Base-by-base conservation (phyloP, 2,797 vertebrate species). In the Austrolebias charrua region DNA sequence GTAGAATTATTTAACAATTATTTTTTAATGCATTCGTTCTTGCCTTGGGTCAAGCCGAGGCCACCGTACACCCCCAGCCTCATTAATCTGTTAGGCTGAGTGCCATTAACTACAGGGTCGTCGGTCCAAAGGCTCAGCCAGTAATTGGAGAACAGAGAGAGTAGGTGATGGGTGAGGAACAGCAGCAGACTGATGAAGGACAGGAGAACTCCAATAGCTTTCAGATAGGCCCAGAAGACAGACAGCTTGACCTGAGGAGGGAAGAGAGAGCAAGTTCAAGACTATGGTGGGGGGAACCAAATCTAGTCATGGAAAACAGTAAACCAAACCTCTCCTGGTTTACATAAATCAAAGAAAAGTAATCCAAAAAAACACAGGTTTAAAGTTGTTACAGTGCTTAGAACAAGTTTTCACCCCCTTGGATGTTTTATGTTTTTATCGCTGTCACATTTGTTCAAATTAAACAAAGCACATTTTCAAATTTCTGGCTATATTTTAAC, bases 51-150 rank as follows among this genome's bases (percentile, higher is more conserved):
- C 47, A 96, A 75, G 53, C 97, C 97, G 28, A 99, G 88, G 0
- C 78, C 90, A 6, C 95, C 95, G 0, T 98, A 99, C 6, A 98
- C 94, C 1, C 92, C 85, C 15, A 99, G 92, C 31, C 96, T 93
- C 89, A 95, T 76, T 15, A 81, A 12, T 0, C 93, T 94, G 81
- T 90, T 57, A 1, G 93, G 90, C 87, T 98, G 96, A 0, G 96
- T 98, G 53, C 96, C 95, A 1, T 98, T 98, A 57, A 97, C 14
- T 40, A 96, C 85, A 0, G 93, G 94, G 85, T 99, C 97, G 2
- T 98, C 96, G 0, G 96, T 97, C 97, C 97, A 99, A 52, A 95
- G 84, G 71, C 97, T 98, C 6, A 99, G 93, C 96, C 97, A 99
- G 76, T 96, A 98, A 91, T 98, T 98, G 58, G 96, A 97, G 60